Percentiles rank a stretch among this genome's conserved stretches.
phyloP scores from a whole-genome alignment of 2,113 vertebrate genomes.

The Beaufortia kweichowensis region DNA sequence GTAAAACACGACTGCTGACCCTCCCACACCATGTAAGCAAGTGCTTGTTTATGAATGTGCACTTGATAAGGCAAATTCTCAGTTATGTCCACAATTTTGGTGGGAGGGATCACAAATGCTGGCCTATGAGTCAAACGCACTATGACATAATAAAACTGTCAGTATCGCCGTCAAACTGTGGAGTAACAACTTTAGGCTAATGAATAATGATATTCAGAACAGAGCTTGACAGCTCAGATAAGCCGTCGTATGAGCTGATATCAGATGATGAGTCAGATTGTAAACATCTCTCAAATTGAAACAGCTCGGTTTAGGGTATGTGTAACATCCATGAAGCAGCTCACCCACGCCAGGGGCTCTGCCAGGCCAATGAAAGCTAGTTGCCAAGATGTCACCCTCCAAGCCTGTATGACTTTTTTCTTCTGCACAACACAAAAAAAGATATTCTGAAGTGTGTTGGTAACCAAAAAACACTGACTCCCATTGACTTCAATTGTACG shows the following conservation, averaged over 20 bases:
- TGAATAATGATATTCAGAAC: constrained; percentile 21
- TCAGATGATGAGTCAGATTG: background rate
- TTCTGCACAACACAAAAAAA: no score
- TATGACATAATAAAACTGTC: background rate
- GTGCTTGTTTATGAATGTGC: constrained; percentile 22
- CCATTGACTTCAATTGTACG: no score
- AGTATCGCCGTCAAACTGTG: background rate
- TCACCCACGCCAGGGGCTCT: background rate
- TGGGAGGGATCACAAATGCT: constrained; percentile 14
- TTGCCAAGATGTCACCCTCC: background rate
- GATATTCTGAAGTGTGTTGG: no score
- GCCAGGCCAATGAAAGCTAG: background rate
- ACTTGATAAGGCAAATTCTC: background rate
- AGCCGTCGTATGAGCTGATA: background rate
- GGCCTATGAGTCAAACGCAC: background rate
- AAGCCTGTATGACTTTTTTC: background rate
- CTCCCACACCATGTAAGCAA: constrained; percentile 57
- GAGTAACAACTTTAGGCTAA: constrained; percentile 6
- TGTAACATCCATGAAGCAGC: constrained; percentile 1
- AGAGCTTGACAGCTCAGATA: constrained; percentile 8
- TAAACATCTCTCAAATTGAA: background rate
- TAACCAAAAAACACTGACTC: no score
- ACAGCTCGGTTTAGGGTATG: background rate
- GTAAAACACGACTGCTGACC: constrained; percentile 67
- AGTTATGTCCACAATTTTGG: background rate